Conservation (phyloP, 53 echinoderm and acorn worm genomes). For the Apostichopus leukothele region DNA sequence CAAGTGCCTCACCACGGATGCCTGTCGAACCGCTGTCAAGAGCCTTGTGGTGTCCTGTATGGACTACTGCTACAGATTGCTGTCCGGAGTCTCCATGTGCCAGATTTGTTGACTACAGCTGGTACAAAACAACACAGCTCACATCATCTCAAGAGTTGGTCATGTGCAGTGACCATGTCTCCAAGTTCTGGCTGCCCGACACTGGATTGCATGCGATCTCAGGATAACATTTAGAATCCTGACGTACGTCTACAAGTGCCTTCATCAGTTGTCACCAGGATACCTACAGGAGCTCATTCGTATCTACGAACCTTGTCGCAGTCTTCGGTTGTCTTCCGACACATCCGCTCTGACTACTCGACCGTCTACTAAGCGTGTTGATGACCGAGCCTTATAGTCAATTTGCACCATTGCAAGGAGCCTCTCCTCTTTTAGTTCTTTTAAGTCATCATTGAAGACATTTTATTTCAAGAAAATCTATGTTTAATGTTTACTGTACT, state of each 20-base stretch:
- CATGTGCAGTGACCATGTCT: neutral
- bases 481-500: too few relatives aligned
- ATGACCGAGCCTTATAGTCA: too few relatives aligned
- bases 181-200: neutral
- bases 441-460: too few relatives aligned
- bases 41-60: neutral
- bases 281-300: neutral
- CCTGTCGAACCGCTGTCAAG: neutral
- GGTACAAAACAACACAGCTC: too few relatives aligned
- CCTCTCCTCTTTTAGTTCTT: too few relatives aligned
- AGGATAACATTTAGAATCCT: neutral
- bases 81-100: neutral
- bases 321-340: neutral
- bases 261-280: neutral
- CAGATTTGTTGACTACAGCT: too few relatives aligned
- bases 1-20: neutral
- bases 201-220: neutral
- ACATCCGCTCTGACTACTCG: neutral
- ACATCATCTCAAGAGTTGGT: neutral
- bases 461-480: too few relatives aligned
- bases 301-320: neutral
- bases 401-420: too few relatives aligned
- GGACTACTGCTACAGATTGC: neutral
- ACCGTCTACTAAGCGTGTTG: neutral
- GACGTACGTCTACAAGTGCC: neutral